Evolutionary conservation across 2,797 vertebrate species (phyloP), one percentile per base, ranked within the genome.

Genomic region (Acanthornis magna): DNA sequence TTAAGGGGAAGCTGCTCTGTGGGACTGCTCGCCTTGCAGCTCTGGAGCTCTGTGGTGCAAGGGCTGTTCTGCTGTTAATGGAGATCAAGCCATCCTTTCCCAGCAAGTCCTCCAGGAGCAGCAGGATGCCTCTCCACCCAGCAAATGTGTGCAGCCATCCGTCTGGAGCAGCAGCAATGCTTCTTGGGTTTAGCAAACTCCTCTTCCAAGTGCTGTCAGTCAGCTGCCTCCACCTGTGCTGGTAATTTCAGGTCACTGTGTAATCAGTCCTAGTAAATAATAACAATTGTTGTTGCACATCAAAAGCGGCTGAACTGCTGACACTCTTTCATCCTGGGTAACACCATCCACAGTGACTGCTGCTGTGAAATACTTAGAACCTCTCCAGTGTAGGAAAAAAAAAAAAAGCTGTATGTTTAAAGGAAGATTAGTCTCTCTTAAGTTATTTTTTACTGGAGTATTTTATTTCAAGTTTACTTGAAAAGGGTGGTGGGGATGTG

Each of bases 381-480:
- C 20, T 65, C 17, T 67, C n/a, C 27, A 43, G 22, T 5, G 19
- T 2, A 71, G 50, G 74, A 3, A 5, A 9, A 3, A 30, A 19
- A 18, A 17, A 19, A 26, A 68, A 40, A 12, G 2, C 20, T 22
- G 0, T 2, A 2, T 50, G 14, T 76, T 77, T 80, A 54, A 88
- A 54, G 54, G 43, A 79, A 65, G 18, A 65, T 80, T 12, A 30
- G 16, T 71, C 16, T 55, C 18, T 48, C 72, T 68, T 9, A 71
- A 81, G 34, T 36, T 81, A 1, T 21, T 13, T 76, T 25, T 80
- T 86, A 25, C 8, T 65, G 20, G 22, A 57, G 5, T 74, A 32
- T 77, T 89, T 79, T 61, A 82, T 88, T 88, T 93, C 65, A 72
- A 61, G 34, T 65, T 91, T 50, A 80, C 38, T 50, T 61, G 54